Conservation (phyloP, 2,888 invertebrate genomes). For the Drosophila cracens region DNA sequence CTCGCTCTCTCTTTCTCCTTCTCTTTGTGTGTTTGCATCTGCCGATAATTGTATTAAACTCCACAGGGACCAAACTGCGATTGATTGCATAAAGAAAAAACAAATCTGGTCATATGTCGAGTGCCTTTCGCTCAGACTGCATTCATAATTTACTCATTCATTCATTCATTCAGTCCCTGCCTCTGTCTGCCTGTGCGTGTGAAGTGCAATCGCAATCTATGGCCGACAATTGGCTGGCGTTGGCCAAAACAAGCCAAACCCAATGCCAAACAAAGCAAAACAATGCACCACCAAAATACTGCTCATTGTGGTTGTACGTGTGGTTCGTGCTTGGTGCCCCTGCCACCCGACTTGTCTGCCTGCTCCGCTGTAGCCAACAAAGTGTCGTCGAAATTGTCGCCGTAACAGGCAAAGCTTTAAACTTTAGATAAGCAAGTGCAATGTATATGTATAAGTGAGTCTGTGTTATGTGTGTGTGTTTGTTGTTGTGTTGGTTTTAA, state of each 20-base stretch:
- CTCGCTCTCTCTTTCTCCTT: neutral
- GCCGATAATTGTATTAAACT: constrained; percentile 43
- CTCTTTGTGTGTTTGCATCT: neutral
- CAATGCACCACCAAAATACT: constrained; percentile 43
- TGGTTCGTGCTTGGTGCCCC: constrained; percentile 9
- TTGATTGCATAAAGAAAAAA: neutral
- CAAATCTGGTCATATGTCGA: constrained; percentile 17
- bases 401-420: constrained; percentile 4
- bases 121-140: constrained; percentile 19
- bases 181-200: constrained; percentile 11
- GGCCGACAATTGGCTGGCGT: constrained; percentile 50
- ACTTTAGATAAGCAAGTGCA: neutral
- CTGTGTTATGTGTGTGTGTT: neutral
- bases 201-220: constrained; percentile 37
- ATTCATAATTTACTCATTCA: constrained; percentile 31
- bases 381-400: constrained; percentile 19
- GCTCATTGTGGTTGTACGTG: constrained; percentile 46
- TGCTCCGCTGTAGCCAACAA: constrained; percentile 5
- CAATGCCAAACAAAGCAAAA: constrained; percentile 21
- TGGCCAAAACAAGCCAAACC: constrained; percentile 50
- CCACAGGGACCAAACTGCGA: constrained; percentile 1
- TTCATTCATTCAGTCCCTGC: neutral
- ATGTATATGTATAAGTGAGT: neutral
- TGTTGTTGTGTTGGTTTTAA: constrained; percentile 4
- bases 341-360: neutral